Evolutionary conservation across 2,113 vertebrate species (phyloP), one percentile per base, ranked within the genome.

Genomic region (Dryoscopus gambensis): DNA sequence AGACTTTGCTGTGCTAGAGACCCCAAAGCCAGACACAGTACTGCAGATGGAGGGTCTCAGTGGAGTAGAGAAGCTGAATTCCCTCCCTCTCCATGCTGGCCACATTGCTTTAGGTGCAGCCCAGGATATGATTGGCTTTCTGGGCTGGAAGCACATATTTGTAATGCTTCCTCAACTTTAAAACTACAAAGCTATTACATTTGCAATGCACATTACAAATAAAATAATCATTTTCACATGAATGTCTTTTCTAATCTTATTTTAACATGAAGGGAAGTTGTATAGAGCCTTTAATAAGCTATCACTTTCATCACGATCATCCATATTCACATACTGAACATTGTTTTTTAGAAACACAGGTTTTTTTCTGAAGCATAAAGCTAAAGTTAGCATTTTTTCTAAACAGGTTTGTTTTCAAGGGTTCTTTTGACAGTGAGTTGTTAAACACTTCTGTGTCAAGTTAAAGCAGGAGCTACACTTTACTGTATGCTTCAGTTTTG

Each of bases 171-270:
- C 74, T 95, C 55, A 91, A 62, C 62, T 97, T 95, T 67, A 90
- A 74, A 94, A 91, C 62, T 59, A 82, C 64, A 82, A 79, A 94
- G 55, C 55, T 95, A 33, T 93, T 93, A 73, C 33, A 84, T 69
- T 84, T 95, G 57, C 76, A 75, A 70, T 74, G 47, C 93, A 89
- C 55, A 31, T n/a, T 67, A 88, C 89, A 56, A 44, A 76, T 91
- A 64, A 95, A 92, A 91, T 75, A 92, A 95, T 92, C 65, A 83
- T 94, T 94, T 93, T 93, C 55, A 87, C 39, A 35, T n/a, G n/a
- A 86, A 24, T 35, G 16, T 89, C 56, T 67, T 74, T 77, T 81
- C 86, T 89, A 86, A 90, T 92, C 68, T 87, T 87, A 63, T 71
- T 92, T 96, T 90, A 42, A 87, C 63, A 77, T 37, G 59, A 94